Conservation (phyloP, 1,140 invertebrate genomes). For the Hypsibius dujardini region DNA sequence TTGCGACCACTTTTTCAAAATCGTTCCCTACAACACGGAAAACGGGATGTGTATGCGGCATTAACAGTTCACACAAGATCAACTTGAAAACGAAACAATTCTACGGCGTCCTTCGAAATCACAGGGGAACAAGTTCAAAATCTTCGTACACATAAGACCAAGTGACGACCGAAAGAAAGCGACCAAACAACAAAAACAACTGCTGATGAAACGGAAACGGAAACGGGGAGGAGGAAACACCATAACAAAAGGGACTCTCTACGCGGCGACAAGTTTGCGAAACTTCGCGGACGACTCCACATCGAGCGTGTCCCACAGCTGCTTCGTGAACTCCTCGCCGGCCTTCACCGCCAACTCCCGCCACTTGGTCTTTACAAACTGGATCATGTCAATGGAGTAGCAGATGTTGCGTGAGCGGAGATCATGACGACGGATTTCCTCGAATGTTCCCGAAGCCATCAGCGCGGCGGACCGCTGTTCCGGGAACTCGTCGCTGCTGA, state of each 20-base stretch:
- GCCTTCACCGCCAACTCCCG: background rate
- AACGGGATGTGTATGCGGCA: no score
- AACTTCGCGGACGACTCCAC: background rate
- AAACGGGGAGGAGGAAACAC: no score
- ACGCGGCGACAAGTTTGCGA: background rate
- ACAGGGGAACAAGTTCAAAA: no score
- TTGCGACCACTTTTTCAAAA: background rate
- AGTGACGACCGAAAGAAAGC: no score
- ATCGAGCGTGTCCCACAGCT: slow-evolving; percentile 8
- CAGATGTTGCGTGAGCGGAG: background rate
- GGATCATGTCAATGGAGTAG: background rate
- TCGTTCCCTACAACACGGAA: no score
- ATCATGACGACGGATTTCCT: background rate
- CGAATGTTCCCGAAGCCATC: background rate
- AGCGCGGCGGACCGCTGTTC: background rate
- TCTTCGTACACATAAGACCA: no score
- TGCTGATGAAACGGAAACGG: no score
- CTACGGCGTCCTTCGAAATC: no score
- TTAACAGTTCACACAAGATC: no score
- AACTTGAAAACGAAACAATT: no score
- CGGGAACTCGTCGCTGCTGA: background rate
- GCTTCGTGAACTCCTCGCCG: background rate
- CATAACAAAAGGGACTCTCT: no score
- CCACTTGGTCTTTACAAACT: background rate
- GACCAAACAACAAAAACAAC: no score